Base-by-base conservation (phyloP, 2,797 vertebrate species). In the Acanthopagrus latus region DNA sequence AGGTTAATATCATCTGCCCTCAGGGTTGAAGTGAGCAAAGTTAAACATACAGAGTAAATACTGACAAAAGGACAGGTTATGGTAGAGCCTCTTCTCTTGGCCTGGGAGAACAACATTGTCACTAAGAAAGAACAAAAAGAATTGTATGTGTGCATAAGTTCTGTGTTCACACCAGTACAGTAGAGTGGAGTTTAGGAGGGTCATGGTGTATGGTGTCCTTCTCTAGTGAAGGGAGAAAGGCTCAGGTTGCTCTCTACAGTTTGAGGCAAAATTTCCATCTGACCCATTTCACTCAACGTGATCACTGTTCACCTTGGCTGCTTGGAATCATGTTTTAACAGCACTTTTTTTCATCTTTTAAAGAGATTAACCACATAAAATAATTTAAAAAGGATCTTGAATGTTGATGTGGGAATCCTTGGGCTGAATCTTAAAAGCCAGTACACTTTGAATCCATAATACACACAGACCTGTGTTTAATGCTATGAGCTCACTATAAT, bases 151-250 rank as follows among this genome's bases (percentile, higher is more conserved):
- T 52, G 33, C 29, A 56, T 63, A 52, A 14, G 41, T 33, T 54
- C 7, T 81, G 66, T 80, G 73, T 74, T 80, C 77, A 46, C 62
- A 64, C 46, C 25, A 43, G 68, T 92, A 85, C 84, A 90, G 82
- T 84, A 81, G 81, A 76, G 76, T 81, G 78, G 52, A 48, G 78
- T 55, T 63, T 72, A 80, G 71, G 72, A 87, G 78, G 83, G 76
- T 79, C 83, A 81, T 66, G 86, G 93, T 93, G 90, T 94, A 94
- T 90, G 88, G 91, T 94, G 89, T 91, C 91, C 89, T 91, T 88
- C 84, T 88, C 88, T 89, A 84, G 86, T 93, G 81, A 88, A 86
- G 88, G 81, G 50, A 73, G 80, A 29, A 63, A 83, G 83, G 81
- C 90, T 94, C 92, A 88, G 78, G 91, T 95, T 94, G 89, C 93